phyloP scores from a whole-genome alignment of 2,797 vertebrate species.

The Aplochiton taeniatus region DNA sequence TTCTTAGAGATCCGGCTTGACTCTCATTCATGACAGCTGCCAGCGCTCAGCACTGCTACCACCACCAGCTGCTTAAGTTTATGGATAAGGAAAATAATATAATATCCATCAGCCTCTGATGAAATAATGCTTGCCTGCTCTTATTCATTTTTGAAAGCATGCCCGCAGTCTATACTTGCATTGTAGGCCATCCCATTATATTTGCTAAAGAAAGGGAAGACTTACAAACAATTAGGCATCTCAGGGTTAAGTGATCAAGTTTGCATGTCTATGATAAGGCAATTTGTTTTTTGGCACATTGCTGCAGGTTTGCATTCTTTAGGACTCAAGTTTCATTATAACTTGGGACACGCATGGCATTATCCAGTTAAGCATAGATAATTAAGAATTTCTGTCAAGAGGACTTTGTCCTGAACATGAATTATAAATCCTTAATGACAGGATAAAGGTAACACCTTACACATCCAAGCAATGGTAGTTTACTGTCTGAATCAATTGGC shows the following conservation, averaged over 20 bases:
- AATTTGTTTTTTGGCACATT: slow-evolving; percentile 4
- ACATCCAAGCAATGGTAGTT: too few relatives aligned
- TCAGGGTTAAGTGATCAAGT: not conserved
- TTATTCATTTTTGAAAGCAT: slow-evolving; percentile 2
- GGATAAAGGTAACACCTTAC: too few relatives aligned
- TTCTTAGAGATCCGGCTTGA: slow-evolving; percentile 40
- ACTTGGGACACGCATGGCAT: too few relatives aligned
- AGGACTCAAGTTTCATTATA: too few relatives aligned
- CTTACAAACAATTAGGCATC: slow-evolving; percentile 1
- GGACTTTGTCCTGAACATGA: too few relatives aligned
- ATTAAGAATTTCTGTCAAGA: too few relatives aligned
- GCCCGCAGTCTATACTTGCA: not conserved
- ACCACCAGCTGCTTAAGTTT: slow-evolving; percentile 31
- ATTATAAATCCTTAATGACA: too few relatives aligned
- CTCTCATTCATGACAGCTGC: slow-evolving; percentile 58
- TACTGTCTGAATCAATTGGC: not conserved
- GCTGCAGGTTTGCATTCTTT: not conserved
- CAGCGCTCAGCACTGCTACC: slow-evolving; percentile 34
- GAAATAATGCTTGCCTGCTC: not conserved
- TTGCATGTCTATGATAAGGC: not conserved
- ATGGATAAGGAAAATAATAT: slow-evolving; percentile 10
- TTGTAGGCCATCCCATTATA: not conserved
- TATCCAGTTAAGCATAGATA: too few relatives aligned
- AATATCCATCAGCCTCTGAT: too few relatives aligned
- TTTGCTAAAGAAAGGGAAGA: not conserved